These are phyloP conservation scores for Pempheris klunzingeri DNA, from an alignment of 2,797 vertebrate species.

Conservation along the genomic window DNA sequence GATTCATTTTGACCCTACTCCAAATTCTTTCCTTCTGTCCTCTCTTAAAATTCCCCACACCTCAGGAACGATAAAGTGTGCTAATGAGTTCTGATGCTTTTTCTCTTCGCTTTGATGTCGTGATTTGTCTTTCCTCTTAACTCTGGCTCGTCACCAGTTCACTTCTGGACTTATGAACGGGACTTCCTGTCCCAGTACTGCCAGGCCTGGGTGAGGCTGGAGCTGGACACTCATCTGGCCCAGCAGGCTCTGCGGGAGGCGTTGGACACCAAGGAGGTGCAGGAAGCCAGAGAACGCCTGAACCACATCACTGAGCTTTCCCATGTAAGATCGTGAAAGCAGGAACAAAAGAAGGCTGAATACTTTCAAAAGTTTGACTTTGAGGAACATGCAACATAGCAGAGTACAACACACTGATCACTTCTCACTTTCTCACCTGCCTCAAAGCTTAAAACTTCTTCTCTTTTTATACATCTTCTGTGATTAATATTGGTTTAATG, in stretches of 20 bases:
- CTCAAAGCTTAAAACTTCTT: not conserved
- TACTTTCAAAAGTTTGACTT: not conserved
- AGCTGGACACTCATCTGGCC: conserved; percentile 85
- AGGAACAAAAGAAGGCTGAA: not conserved
- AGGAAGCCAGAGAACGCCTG: conserved; percentile 80
- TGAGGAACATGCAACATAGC: too few relatives aligned
- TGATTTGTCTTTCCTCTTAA: conserved; percentile 31
- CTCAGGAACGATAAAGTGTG: not conserved
- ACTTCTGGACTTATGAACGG: conserved; percentile 85
- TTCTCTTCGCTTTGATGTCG: conserved; percentile 6
- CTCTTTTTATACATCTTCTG: not conserved
- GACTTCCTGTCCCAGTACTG: conserved; percentile 85
- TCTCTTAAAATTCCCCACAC: not conserved
- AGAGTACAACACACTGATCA: not conserved
- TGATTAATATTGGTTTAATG: conserved; percentile 12
- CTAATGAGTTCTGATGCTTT: conserved; percentile 29
- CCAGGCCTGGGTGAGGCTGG: conserved; percentile 84
- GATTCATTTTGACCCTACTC: conserved; percentile 31
- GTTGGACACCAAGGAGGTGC: conserved; percentile 83
- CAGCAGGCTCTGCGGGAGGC: conserved; percentile 86
- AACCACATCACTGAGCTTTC: conserved; percentile 76
- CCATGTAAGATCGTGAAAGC: conserved; percentile 64
- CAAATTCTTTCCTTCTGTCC: too few relatives aligned
- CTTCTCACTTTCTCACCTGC: not conserved
- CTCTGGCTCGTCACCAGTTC: conserved; percentile 70